Conservation (phyloP, 2,888 invertebrate genomes). For the Sisyra nigra region DNA sequence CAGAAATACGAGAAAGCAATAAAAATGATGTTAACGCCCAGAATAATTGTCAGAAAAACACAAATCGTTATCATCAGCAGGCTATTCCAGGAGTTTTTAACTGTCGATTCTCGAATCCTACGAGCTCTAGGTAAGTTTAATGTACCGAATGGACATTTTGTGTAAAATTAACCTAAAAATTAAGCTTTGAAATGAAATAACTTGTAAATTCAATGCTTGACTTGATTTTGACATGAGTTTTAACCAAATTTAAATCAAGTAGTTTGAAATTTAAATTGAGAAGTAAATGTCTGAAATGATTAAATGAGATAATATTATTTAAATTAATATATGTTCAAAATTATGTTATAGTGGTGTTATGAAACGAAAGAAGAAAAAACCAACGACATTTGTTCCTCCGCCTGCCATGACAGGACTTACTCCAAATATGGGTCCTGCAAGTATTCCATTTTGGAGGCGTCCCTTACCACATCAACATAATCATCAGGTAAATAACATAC, state of each 20-base stretch:
- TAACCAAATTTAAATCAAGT: too few species aligned
- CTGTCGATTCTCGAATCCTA: constrained; percentile 68
- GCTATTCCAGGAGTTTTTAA: constrained; percentile 77
- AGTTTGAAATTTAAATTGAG: too few species aligned
- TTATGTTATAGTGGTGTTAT: constrained; percentile 22
- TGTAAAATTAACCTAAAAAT: too few species aligned
- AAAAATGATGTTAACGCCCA: constrained; percentile 4
- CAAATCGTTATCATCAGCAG: constrained; percentile 16
- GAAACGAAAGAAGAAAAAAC: constrained; percentile 75
- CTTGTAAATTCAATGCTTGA: too few species aligned
- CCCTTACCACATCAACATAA: constrained; percentile 44
- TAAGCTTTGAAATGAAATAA: too few species aligned
- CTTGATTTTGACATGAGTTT: too few species aligned
- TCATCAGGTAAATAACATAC: constrained; percentile 26
- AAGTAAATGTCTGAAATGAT: too few species aligned
- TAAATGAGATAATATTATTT: background rate
- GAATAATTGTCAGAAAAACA: background rate
- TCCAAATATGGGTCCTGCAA: constrained; percentile 23
- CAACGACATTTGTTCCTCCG: constrained; percentile 75
- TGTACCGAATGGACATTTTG: too few species aligned
- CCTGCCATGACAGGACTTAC: constrained; percentile 24
- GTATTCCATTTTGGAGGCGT: constrained; percentile 58
- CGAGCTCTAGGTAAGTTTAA: constrained; percentile 32
- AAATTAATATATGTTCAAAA: background rate
- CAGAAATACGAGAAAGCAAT: constrained; percentile 3